Evolutionary conservation across 2,888 invertebrate species (phyloP).

Genomic region (Drosophila cyrtoloma): DNA sequence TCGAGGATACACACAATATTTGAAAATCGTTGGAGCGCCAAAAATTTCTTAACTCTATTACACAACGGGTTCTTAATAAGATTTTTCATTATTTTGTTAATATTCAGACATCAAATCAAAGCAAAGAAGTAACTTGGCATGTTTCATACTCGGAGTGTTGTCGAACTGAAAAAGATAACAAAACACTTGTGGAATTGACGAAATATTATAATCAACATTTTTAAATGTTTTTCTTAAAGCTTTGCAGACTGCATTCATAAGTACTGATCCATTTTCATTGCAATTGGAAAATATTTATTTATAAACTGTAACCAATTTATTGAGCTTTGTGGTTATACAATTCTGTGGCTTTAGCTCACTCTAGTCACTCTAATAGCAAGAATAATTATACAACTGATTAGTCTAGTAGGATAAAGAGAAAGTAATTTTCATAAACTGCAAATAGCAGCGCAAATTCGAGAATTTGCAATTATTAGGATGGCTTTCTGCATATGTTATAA

Average conservation of each 20-base stretch:
- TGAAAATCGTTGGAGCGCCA: conserved; percentile 6
- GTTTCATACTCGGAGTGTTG: too few relatives aligned
- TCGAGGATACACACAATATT: background rate
- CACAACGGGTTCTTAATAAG: background rate
- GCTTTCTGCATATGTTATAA: background rate
- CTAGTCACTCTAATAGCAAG: background rate
- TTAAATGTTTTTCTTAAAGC: background rate
- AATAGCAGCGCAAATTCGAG: too few relatives aligned
- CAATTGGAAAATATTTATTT: background rate
- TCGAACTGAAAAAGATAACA: too few relatives aligned
- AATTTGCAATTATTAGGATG: background rate
- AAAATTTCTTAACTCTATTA: background rate
- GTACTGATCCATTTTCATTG: background rate
- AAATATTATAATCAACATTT: background rate
- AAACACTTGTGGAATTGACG: background rate
- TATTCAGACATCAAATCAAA: background rate
- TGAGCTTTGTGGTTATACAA: background rate
- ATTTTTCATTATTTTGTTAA: background rate
- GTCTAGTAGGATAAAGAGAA: background rate
- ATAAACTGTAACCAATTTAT: background rate
- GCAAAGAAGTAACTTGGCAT: too few relatives aligned
- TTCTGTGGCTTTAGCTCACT: background rate
- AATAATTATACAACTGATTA: background rate
- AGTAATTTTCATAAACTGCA: background rate
- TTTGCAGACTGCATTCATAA: background rate